These are phyloP conservation scores for Lamellibrachia columna DNA, from an alignment of 2,888 invertebrate species.

Conservation along the genomic window DNA sequence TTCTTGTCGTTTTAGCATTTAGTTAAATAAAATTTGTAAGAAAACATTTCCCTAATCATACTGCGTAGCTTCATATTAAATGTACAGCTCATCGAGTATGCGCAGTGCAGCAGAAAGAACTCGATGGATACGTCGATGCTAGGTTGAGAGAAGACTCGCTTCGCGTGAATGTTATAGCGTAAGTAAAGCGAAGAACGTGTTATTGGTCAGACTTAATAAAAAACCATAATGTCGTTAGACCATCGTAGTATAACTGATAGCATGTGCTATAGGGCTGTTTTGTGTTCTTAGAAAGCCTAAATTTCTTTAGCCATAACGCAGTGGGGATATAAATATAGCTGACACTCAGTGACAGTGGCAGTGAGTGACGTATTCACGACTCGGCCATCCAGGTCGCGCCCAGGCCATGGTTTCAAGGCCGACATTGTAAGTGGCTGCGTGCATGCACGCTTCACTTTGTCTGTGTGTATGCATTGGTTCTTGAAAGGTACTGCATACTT, in stretches of 20 bases:
- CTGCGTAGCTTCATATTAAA: neutral
- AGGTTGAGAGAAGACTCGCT: neutral
- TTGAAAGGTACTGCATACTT: too few relatives aligned
- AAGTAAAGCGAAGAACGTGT: neutral
- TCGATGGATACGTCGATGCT: neutral
- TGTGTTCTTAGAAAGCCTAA: neutral
- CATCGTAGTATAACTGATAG: neutral
- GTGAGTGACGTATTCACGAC: too few relatives aligned
- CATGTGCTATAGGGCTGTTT: neutral
- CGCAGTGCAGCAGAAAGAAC: neutral
- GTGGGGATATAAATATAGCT: neutral
- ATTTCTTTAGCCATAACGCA: neutral
- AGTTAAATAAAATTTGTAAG: neutral
- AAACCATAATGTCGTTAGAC: neutral
- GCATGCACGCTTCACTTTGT: too few relatives aligned
- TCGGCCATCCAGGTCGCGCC: neutral
- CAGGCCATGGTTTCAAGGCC: too few relatives aligned
- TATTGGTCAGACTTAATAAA: neutral
- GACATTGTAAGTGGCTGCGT: too few relatives aligned
- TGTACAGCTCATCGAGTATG: slow-evolving; percentile 12
- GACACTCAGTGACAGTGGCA: neutral
- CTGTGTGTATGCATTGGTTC: too few relatives aligned
- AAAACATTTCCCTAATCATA: neutral
- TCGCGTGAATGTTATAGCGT: neutral
- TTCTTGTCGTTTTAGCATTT: neutral